Evolutionary conservation across 2,888 invertebrate genomes (phyloP).

Genomic region (Vannuccia rotundouncinata): DNA sequence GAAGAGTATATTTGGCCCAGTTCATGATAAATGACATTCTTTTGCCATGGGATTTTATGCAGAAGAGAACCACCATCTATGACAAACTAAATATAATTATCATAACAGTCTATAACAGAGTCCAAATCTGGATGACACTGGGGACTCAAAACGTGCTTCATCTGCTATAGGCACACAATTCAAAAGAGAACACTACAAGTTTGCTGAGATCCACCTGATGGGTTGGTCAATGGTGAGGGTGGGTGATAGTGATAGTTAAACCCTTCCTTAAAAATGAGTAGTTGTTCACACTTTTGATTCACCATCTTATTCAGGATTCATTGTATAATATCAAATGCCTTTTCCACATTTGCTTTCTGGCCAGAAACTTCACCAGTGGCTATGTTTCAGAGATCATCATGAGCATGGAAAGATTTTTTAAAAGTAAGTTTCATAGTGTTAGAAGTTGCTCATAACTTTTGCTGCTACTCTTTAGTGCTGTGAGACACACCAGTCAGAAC

Average conservation of each 20-base stretch:
- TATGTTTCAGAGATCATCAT: slow-evolving; percentile 23
- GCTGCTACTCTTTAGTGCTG: neutral
- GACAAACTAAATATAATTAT: slow-evolving; percentile 12
- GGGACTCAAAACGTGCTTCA: slow-evolving; percentile 43
- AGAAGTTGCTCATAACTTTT: neutral
- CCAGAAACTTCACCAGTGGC: slow-evolving; percentile 14
- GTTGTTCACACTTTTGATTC: slow-evolving; percentile 1
- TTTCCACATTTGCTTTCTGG: slow-evolving; percentile 27
- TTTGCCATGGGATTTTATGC: neutral
- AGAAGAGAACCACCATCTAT: neutral
- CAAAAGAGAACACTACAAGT: slow-evolving; percentile 40
- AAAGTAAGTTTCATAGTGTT: slow-evolving; percentile 6
- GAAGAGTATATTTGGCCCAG: neutral
- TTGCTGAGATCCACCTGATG: neutral
- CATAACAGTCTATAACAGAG: slow-evolving; percentile 40
- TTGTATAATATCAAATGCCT: slow-evolving; percentile 29
- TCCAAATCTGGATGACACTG: slow-evolving; percentile 40
- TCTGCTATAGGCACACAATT: slow-evolving; percentile 41
- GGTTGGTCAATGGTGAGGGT: neutral
- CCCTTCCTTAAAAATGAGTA: slow-evolving; percentile 11
- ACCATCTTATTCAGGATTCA: slow-evolving; percentile 22
- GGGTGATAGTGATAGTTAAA: neutral
- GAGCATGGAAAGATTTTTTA: neutral
- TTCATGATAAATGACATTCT: neutral
- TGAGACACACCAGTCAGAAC: slow-evolving; percentile 3